A percentile compares a stretch with the other conserved stretches of the same genome.
These are phyloP conservation scores for Tortricodes alternella DNA, from an alignment of 2,888 invertebrate species.

Conservation along the genomic window DNA sequence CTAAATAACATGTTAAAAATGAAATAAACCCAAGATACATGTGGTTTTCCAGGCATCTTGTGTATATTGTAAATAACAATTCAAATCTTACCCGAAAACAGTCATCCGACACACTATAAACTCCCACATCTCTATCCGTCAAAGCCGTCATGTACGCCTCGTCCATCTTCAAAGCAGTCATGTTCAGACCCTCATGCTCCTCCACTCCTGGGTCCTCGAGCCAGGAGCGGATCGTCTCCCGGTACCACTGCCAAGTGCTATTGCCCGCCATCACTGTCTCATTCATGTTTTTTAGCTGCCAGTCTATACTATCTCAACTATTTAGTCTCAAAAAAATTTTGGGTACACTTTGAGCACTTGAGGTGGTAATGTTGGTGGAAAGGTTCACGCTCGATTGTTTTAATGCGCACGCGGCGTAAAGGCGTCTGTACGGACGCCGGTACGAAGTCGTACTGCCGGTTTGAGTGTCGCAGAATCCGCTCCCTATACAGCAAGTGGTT, in stretches of 20 bases:
- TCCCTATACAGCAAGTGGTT: neutral
- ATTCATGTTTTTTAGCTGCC: slow-evolving; percentile 52
- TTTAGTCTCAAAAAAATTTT: too few relatives aligned
- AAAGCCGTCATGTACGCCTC: slow-evolving; percentile 84
- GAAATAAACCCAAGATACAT: too few relatives aligned
- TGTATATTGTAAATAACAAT: too few relatives aligned
- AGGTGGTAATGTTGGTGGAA: neutral
- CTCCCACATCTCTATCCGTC: slow-evolving; percentile 67
- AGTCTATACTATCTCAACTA: neutral
- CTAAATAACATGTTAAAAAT: too few relatives aligned
- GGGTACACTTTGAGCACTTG: neutral
- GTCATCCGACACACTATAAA: slow-evolving; percentile 87
- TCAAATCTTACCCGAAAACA: slow-evolving; percentile 85
- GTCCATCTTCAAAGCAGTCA: slow-evolving; percentile 84
- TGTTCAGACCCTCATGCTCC: slow-evolving; percentile 78
- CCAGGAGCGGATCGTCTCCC: slow-evolving; percentile 77
- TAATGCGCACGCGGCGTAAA: neutral
- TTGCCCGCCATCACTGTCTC: slow-evolving; percentile 53
- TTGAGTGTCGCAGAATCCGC: neutral
- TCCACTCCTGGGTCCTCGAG: slow-evolving; percentile 81
- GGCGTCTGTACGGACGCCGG: slow-evolving; percentile 8
- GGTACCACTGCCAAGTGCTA: slow-evolving; percentile 70
- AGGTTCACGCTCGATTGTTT: neutral
- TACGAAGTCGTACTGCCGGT: slow-evolving; percentile 15
- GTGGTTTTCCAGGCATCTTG: too few relatives aligned